Evolutionary conservation across 2,797 vertebrate genomes (phyloP).

Genomic region (Vultur gryphus): DNA sequence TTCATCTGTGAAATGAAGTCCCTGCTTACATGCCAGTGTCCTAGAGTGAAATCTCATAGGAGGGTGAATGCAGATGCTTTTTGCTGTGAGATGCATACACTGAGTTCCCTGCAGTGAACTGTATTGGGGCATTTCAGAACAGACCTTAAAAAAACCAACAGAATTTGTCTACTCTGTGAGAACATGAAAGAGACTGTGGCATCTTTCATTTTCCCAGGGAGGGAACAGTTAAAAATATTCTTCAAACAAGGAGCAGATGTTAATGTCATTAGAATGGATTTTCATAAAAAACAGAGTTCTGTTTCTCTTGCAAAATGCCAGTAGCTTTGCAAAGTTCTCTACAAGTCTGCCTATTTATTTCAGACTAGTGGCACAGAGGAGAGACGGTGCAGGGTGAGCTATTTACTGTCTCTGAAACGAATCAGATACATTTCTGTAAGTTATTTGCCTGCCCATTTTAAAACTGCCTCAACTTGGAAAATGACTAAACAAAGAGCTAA

Average conservation of each 20-base stretch:
- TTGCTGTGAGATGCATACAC: neutral
- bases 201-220: slow-evolving; percentile 37
- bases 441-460: neutral
- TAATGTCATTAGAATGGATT: slow-evolving; percentile 51
- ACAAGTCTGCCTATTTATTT: neutral
- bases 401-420: neutral
- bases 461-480: neutral
- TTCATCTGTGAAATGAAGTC: neutral
- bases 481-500: neutral
- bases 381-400: neutral
- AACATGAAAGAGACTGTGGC: neutral
- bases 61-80: neutral
- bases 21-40: neutral
- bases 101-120: neutral
- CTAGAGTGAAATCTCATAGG: neutral
- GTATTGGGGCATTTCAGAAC: neutral
- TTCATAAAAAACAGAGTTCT: slow-evolving; percentile 43
- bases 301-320: slow-evolving; percentile 41
- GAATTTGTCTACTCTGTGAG: neutral
- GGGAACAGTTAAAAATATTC: slow-evolving; percentile 64
- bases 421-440: neutral
- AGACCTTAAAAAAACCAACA: neutral
- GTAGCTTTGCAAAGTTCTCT: slow-evolving; percentile 2
- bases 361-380: neutral
- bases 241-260: slow-evolving; percentile 62